Base-by-base conservation (phyloP, 2,888 invertebrate species). In the Philereme transversata region DNA sequence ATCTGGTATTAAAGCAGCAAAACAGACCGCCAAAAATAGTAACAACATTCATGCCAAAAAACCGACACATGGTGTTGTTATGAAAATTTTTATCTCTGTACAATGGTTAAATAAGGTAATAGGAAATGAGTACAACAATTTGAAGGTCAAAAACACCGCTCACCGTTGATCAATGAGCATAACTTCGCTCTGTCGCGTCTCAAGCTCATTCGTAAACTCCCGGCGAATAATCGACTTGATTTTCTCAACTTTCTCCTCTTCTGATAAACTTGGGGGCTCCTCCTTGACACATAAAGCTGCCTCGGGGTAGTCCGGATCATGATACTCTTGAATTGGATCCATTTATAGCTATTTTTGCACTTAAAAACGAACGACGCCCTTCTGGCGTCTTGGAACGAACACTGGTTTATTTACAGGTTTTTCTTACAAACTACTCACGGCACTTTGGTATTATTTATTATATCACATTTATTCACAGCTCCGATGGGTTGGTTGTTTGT, bases 151-250 rank as follows among this genome's bases (percentile, higher is more conserved):
- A 67, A 68, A 54, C 54, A 69, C 50, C 38, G 90, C 92, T 71
- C 95, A 92, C 83, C 94, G 93, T 64, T 94, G 93, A 77, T 97
- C 95, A 61, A 97, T 95, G 53, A 94, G 87, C 64, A 94, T 90
- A 9, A 97, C 88, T 87, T 97, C 97, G 57, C 94, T 93, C 78
- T 96, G 95, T 75, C 96, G 95, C 2, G 88, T 78, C 51, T 92
- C 88, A 8, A 97, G 88, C 81, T 97, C 97, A 51, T 92, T 93
- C 48, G 94, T 90, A 86, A 97, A 97, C 84, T 97, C 96, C 60
- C 93, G 93, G 69, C 94, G 93, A 38, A 97, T 93, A 54, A 97
- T 95, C 35, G 90, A 86, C 68, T 93, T 90, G 62, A 95, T 93
- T 81, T 91, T 94, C 33, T 84, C 81, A 41, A 86, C 74, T 79